Evolutionary conservation across 2,113 vertebrate genomes (phyloP).

Genomic region (Misgurnus mizolepis): DNA sequence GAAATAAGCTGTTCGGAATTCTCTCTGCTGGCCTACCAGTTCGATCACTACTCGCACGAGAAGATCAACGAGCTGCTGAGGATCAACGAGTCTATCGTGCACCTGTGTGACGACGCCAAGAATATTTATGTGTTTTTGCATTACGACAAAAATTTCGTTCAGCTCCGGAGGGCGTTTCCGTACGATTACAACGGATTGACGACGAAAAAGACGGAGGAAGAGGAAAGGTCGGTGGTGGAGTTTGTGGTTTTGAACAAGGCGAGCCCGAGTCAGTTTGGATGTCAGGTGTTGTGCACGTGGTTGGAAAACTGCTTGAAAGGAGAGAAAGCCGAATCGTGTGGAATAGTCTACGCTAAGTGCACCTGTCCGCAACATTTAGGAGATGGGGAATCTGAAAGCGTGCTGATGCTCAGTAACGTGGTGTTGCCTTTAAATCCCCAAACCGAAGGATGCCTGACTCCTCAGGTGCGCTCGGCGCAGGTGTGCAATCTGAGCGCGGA

Average conservation of each 20-base stretch:
- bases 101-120: conserved; percentile 92
- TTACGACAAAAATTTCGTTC: conserved; percentile 99
- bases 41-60: conserved; percentile 98
- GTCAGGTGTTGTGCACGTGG: conserved; percentile 97
- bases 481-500: conserved; percentile 96
- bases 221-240: conserved; percentile 95
- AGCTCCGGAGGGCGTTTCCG: conserved; percentile 93
- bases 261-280: conserved; percentile 98
- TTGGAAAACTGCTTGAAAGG: conserved; percentile 97
- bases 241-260: conserved; percentile 99
- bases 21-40: conserved; percentile 97
- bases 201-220: conserved; percentile 89
- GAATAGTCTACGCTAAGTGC: conserved; percentile 98
- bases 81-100: conserved; percentile 97
- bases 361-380: conserved; percentile 98
- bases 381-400: conserved; percentile 87
- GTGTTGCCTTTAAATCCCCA: conserved; percentile 97
- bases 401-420: conserved; percentile 95
- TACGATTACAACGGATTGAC: conserved; percentile 88
- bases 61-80: conserved; percentile 98
- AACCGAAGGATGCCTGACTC: conserved; percentile 96
- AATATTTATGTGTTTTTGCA: conserved; percentile 98
- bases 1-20: conserved; percentile 98
- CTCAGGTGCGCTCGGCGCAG: conserved; percentile 94
- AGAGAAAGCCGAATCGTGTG: conserved; percentile 94